phyloP scores from a whole-genome alignment of 2,113 vertebrate species.

The Archocentrus centrarchus region DNA sequence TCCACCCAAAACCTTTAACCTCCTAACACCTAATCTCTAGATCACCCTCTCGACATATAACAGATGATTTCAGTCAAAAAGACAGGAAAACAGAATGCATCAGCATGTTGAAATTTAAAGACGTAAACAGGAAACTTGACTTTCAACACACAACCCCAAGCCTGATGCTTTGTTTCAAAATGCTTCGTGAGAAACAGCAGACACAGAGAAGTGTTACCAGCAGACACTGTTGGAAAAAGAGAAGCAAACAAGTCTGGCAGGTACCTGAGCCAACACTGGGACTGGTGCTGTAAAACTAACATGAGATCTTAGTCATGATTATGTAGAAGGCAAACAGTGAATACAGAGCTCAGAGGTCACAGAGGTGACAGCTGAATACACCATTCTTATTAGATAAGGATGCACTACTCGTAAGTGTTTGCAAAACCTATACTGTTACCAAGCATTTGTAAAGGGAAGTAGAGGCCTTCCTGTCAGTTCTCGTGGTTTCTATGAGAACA shows the following conservation, averaged over 20 bases:
- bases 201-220: not conserved
- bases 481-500: slow-evolving; percentile 24
- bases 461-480: not conserved
- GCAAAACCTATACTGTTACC: slow-evolving; percentile 12
- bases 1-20: too few relatives aligned
- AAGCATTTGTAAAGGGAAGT: not conserved
- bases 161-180: not conserved
- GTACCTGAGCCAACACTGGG: slow-evolving; percentile 24
- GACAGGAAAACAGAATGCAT: not conserved
- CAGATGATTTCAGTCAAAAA: not conserved
- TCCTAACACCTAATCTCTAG: not conserved
- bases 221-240: slow-evolving; percentile 8
- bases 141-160: not conserved
- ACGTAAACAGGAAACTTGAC: slow-evolving; percentile 4
- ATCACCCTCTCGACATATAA: not conserved
- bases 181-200: not conserved
- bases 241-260: not conserved
- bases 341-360: not conserved
- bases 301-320: slow-evolving; percentile 6
- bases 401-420: not conserved
- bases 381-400: slow-evolving; percentile 1
- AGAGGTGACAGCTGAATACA: not conserved
- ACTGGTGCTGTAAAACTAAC: slow-evolving; percentile 1
- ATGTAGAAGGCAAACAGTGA: not conserved
- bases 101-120: not conserved